Evolutionary conservation across 2,888 invertebrate species (phyloP), one percentile per base, ranked within the genome.

Genomic region (Aradus depressus): DNA sequence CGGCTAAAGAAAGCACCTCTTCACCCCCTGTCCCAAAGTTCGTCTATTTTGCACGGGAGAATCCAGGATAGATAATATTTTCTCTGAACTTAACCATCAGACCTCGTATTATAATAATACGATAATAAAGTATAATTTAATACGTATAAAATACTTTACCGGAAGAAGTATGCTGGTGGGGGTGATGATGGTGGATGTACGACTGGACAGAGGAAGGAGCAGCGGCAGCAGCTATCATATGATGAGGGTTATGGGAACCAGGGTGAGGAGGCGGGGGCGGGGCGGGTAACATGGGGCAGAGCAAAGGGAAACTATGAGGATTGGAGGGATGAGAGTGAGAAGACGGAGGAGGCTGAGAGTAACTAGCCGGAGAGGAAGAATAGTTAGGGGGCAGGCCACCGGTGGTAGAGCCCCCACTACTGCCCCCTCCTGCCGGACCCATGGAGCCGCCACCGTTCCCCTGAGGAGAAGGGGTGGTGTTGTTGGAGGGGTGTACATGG

Each of bases 231-330:
- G 72, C 70, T 21, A 70, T 69, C 61, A 71, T 68, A 23, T 55
- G 60, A 12, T 71, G 70, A 25, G 72, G 70, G 6, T 70, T 68
- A 2, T 71, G 68, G 50, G 71, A 66, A 12, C 50, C 50, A 47
- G 67, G 67, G 48, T 68, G 65, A 44, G 66, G 68, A 60, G 69
- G 58, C n/a, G 59, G 57, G 12, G 59, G 59, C 14, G 58, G 55
- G 14, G 57, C 54, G 6, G 60, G 73, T 57, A 79, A 66, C 53
- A 76, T 66, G 31, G 76, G 74, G 62, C 77, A 78, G 70, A 79
- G 72, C 54, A 78, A 70, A 53, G 75, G 76, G 64, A 73, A 76
- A 34, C 56, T 44, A 32, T 57, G 57, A 31, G 44, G 58, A 26
- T 51, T 54, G 63, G 55, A 55, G 14, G 59, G 60, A 32, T 59